phyloP scores from a whole-genome alignment of 92 coral and sea anemone genomes.

The Metridium senile region DNA sequence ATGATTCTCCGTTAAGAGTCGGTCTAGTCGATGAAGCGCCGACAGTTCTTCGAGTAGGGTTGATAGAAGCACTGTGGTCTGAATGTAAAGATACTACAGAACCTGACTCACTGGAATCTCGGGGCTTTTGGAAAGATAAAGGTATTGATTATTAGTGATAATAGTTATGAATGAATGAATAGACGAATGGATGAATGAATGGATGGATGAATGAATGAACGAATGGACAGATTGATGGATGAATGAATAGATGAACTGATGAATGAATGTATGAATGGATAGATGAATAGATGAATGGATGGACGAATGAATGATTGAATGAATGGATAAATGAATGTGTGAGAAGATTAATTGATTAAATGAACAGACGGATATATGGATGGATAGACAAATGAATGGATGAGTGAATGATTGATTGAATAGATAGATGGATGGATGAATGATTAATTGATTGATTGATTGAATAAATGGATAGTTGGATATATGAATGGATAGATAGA shows the following conservation, averaged over 20 bases:
- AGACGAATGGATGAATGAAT: neutral
- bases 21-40: slow-evolving; percentile 29
- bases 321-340: neutral
- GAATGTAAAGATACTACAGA: slow-evolving; percentile 27
- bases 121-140: no score
- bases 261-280: neutral
- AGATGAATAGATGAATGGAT: neutral
- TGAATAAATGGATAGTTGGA: neutral
- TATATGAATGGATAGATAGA: neutral
- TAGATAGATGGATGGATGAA: neutral
- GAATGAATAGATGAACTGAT: neutral
- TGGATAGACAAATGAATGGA: neutral
- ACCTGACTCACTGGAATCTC: slow-evolving; percentile 36
- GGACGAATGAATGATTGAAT: neutral
- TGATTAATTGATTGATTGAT: neutral
- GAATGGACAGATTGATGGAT: neutral
- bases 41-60: slow-evolving; percentile 10
- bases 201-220: neutral
- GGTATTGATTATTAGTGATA: neutral
- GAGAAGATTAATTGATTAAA: no score
- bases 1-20: slow-evolving; percentile 21
- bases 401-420: neutral
- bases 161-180: neutral
- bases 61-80: slow-evolving; percentile 8
- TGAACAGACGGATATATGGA: neutral